phyloP scores from a whole-genome alignment of 2,113 vertebrate species.

The Sprattus sprattus region DNA sequence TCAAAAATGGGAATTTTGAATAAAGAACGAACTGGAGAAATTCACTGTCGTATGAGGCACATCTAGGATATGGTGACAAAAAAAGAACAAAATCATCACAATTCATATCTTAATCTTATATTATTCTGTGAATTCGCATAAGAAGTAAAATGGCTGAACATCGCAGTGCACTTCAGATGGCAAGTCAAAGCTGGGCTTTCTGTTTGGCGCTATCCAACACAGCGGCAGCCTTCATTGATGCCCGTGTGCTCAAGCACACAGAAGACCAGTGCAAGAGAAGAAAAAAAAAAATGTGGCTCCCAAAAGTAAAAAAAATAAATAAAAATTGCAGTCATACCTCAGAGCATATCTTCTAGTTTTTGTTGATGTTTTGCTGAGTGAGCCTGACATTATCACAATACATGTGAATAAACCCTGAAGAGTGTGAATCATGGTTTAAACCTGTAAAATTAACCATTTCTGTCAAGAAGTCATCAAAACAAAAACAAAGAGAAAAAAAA shows the following conservation, averaged over 20 bases:
- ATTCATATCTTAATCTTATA: background rate
- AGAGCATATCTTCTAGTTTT: slow-evolving; percentile 19
- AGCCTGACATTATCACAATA: background rate
- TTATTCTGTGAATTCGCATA: background rate
- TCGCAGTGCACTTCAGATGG: slow-evolving; percentile 33
- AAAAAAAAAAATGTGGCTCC: background rate
- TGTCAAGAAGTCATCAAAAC: background rate
- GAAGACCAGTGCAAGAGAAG: background rate
- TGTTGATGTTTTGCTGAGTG: background rate
- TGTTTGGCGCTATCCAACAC: background rate
- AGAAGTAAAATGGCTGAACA: background rate
- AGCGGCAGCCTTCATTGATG: background rate
- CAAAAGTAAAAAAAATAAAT: background rate
- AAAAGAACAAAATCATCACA: slow-evolving; percentile 11
- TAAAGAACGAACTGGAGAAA: slow-evolving; percentile 29
- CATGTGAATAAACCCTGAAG: background rate
- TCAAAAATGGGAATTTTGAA: slow-evolving; percentile 8
- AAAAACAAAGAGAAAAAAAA: background rate
- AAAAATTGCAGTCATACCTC: background rate
- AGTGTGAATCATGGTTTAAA: background rate
- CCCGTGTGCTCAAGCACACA: background rate
- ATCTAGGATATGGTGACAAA: slow-evolving; percentile 5
- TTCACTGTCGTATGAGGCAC: slow-evolving; percentile 29
- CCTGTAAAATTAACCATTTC: background rate
- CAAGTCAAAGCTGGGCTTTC: background rate